A percentile compares a stretch with the other conserved stretches of the same genome.
phyloP scores from a whole-genome alignment of 1,140 invertebrate species.

The Triops longicaudatus region DNA sequence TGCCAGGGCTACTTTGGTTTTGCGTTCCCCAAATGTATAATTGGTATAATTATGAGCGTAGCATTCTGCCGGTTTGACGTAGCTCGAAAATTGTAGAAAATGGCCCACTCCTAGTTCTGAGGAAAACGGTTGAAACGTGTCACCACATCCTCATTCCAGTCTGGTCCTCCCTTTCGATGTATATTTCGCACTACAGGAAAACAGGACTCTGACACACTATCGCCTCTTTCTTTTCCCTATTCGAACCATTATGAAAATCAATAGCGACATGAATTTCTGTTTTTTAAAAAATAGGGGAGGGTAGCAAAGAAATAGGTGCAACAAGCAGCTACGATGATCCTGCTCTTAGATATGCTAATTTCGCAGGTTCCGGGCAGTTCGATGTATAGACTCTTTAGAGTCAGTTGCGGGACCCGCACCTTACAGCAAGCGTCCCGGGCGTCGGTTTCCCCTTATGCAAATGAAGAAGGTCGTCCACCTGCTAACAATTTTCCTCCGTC shows the following conservation, averaged over 20 bases:
- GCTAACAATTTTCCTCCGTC: background rate
- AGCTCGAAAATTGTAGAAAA: background rate
- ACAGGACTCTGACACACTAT: background rate
- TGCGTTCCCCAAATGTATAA: background rate
- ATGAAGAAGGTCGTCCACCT: slow-evolving; percentile 4
- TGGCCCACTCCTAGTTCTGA: background rate
- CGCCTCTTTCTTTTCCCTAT: too few species aligned
- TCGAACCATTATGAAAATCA: too few species aligned
- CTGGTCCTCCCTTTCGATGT: background rate
- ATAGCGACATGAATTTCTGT: too few species aligned
- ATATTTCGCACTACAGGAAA: background rate
- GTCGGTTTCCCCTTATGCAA: slow-evolving; percentile 11
- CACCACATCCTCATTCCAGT: slow-evolving; percentile 11
- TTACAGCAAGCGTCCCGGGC: background rate
- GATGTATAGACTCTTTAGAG: background rate
- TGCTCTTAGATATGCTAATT: slow-evolving; percentile 3
- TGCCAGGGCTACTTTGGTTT: too few species aligned
- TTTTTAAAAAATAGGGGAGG: background rate
- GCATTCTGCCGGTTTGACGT: background rate
- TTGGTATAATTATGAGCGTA: background rate
- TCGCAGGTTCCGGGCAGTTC: background rate
- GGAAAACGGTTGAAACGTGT: slow-evolving; percentile 2
- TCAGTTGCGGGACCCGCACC: background rate
- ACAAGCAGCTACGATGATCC: background rate
- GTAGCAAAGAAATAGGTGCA: background rate